Base-by-base conservation (phyloP, 2,113 vertebrate species). In the Macrotus californicus region DNA sequence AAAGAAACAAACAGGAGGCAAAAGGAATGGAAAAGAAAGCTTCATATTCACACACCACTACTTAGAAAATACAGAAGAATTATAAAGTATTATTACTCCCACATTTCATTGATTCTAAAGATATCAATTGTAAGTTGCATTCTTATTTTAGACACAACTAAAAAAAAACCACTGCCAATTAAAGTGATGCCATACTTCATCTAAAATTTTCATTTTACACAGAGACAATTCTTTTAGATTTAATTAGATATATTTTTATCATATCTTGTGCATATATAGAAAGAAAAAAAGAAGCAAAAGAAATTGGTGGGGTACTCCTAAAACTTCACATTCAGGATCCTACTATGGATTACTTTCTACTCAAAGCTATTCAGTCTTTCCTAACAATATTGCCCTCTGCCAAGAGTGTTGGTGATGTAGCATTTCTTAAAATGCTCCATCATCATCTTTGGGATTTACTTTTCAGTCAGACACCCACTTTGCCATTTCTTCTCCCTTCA, bases 361-460 rank as follows among this genome's bases (percentile, higher is more conserved):
- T 66, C 76, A 96, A 93, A 87, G 39, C 46, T 87, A 48, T 80
- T 77, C 54, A 87, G 41, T 54, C 75, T 75, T 89, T 94, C 84
- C 80, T 73, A 95, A 94, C 26, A 92, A 94, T 73, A 92, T 0
- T 59, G 59, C 88, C 48, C 75, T 95, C 46, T 87, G 54, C 88
- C 91, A 87, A 81, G 18, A 82, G 13, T 34, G 8, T 13, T 75
- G 11, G 21, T 73, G 48, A 86, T 43, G 31, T 50, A 75, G 66
- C 50, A 77, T 61, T 92, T 89, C 75, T 69, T 87, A 96, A 92
- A 95, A 89, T 84, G 43, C 16, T 94, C 89, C 83, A 87, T 52
- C 79, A 96, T 93, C 77, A 87, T 92, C 69, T 93, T n/a, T 75
- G 34, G 21, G 69, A 82, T 95, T 94, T 95, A 73, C 75, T 87